Evolutionary conservation across 1,140 invertebrate genomes (phyloP), one percentile per base, ranked within the genome.

Genomic region (Ips typographus): DNA sequence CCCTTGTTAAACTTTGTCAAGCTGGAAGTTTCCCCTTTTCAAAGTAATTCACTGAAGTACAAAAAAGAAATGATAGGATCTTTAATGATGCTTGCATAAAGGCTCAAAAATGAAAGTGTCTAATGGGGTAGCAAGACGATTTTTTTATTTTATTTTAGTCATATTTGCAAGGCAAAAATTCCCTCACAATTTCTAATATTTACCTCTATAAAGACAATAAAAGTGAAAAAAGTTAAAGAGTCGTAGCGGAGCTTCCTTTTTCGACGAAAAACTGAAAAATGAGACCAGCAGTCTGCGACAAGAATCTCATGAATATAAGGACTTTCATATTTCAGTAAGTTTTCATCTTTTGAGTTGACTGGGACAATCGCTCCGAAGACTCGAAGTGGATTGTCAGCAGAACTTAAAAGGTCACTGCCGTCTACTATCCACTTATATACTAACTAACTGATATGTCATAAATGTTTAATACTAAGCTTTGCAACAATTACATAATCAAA

Each of bases 301-400:
- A 65, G 58, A 64, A 51, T 62, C 65, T 63, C 68, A 60, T 58
- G 61, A 65, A 65, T 47, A 70, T 47, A 70, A 70, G 60, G 53
- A 49, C 68, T 57, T 70, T 43, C 68, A 70, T 69, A 69, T 69
- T 69, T 69, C 55, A 69, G 67, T 55, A 69, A 37, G 60, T 69
- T 63, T 63, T 69, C 40, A 55, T 69, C 60, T 69, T 52, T 69
- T 57, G 42, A 69, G 51, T 51, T 63, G 47, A 62, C 67, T 57
- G 51, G 36, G 60, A 37, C 59, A 69, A 69, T 69, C 63, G 67
- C 60, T 69, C 57, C 59, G 59, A 57, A 47, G 67, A 56, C 63
- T 44, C 56, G 66, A 68, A 62, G 57, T 60, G 58, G 66, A 66
- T 58, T 66, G 59, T 42, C 42, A 47, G 52, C 40, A 58, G 42